A percentile compares a stretch with the other conserved stretches of the same genome.
phyloP scores from a whole-genome alignment of 2,888 invertebrate species.

The Apamea anceps region DNA sequence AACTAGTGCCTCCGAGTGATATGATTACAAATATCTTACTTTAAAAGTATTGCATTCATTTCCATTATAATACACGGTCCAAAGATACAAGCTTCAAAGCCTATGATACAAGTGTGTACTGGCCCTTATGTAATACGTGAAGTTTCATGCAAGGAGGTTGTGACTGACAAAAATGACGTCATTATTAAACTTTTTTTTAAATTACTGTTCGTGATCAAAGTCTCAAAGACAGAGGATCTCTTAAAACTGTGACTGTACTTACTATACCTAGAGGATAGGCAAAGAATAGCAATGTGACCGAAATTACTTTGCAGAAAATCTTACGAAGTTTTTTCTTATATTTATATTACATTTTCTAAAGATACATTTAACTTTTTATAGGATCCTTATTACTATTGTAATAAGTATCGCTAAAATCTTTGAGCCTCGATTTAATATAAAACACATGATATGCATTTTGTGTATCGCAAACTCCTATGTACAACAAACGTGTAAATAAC shows the following conservation, averaged over 20 bases:
- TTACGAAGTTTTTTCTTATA: conserved; percentile 65
- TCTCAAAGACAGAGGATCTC: conserved; percentile 54
- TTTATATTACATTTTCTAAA: conserved; percentile 68
- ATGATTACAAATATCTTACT: conserved; percentile 74
- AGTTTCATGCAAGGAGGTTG: conserved; percentile 53
- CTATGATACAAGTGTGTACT: conserved; percentile 37
- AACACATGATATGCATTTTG: conserved; percentile 83
- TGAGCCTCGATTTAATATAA: conserved; percentile 79
- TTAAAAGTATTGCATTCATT: conserved; percentile 70
- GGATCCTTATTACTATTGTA: conserved; percentile 68
- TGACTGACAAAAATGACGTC: conserved; percentile 26
- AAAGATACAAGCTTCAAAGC: conserved; percentile 50
- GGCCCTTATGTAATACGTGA: conserved; percentile 32
- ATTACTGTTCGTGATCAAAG: conserved; percentile 46
- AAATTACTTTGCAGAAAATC: conserved; percentile 63
- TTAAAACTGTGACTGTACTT: conserved; percentile 43
- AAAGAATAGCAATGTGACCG: conserved; percentile 55
- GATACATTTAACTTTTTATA: conserved; percentile 70
- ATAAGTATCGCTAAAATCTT: conserved; percentile 74
- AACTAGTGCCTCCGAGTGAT: conserved; percentile 83
- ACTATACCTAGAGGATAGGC: conserved; percentile 54
- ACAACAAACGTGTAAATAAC: conserved; percentile 80
- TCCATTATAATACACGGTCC: conserved; percentile 61
- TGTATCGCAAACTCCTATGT: conserved; percentile 75
- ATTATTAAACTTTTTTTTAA: conserved; percentile 22